Percentiles rank a stretch among this genome's conserved stretches.
Conservation (phyloP, 2,113 vertebrate genomes). For the Mesoclemmys tuberculata region DNA sequence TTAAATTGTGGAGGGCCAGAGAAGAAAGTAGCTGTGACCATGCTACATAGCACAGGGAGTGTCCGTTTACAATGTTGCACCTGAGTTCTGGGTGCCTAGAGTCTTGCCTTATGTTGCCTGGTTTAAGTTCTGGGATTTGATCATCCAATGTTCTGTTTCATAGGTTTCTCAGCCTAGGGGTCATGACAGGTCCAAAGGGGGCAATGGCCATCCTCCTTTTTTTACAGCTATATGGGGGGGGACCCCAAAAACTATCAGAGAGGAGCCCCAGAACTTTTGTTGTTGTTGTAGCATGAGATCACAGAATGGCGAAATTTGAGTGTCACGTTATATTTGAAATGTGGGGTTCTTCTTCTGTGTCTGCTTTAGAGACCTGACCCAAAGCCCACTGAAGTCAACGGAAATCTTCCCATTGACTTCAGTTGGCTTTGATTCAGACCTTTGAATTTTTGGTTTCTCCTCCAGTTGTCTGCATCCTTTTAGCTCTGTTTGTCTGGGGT, state of each 20-base stretch:
- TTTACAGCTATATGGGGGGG: not conserved
- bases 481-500: not conserved
- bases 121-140: not conserved
- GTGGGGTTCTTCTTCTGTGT: not conserved
- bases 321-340: not conserved
- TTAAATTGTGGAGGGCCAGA: not conserved
- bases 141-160: not conserved
- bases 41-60: not conserved
- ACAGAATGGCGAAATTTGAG: not conserved
- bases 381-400: not conserved
- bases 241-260: not conserved
- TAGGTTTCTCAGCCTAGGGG: not conserved
- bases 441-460: not conserved
- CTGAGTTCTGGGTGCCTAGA: not conserved
- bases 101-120: not conserved
- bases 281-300: not conserved
- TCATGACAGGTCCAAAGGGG: not conserved
- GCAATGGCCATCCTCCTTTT: not conserved
- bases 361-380: not conserved
- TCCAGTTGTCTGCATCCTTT: not conserved
- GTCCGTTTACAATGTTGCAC: not conserved
- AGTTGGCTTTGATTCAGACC: not conserved
- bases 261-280: not conserved
- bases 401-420: not conserved
- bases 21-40: not conserved